phyloP scores from a whole-genome alignment of 2,888 invertebrate genomes.

The Chamaedrilus cognettii region DNA sequence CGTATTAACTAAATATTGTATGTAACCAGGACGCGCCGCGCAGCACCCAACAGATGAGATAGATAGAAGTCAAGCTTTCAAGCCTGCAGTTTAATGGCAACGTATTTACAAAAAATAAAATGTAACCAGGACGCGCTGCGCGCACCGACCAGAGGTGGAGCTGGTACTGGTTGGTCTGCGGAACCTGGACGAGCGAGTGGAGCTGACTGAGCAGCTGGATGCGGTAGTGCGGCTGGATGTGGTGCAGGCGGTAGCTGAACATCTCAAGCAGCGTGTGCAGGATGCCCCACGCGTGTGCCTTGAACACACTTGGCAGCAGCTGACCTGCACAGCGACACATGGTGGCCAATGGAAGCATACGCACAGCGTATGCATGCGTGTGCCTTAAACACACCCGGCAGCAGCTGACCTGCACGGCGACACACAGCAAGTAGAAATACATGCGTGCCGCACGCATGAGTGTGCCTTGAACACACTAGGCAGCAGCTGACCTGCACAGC shows the following conservation, averaged over 20 bases:
- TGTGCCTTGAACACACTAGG: constrained; percentile 88
- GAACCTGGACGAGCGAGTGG: constrained; percentile 86
- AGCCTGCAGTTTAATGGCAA: too few species aligned
- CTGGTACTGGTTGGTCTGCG: constrained; percentile 94
- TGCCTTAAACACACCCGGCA: constrained; percentile 85
- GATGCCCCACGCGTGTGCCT: constrained; percentile 92
- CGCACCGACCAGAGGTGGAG: constrained; percentile 78
- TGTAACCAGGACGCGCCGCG: too few species aligned
- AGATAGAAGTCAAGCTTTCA: too few species aligned
- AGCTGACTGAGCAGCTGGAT: constrained; percentile 89
- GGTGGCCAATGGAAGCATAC: too few species aligned
- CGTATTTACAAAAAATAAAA: too few species aligned
- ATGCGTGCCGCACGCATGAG: too few species aligned
- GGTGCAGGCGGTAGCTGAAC: constrained; percentile 95
- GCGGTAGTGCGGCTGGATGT: constrained; percentile 93
- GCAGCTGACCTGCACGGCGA: constrained; percentile 71
- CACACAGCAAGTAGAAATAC: too few species aligned
- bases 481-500: constrained; percentile 73
- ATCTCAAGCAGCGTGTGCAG: constrained; percentile 94
- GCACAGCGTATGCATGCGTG: too few species aligned
- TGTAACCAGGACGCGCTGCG: too few species aligned
- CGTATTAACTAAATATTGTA: too few species aligned
- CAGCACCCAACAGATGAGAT: too few species aligned
- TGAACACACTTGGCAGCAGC: constrained; percentile 83
- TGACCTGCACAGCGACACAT: constrained; percentile 71